Conservation (phyloP, 2,888 invertebrate species). For the Epirrita christyi region DNA sequence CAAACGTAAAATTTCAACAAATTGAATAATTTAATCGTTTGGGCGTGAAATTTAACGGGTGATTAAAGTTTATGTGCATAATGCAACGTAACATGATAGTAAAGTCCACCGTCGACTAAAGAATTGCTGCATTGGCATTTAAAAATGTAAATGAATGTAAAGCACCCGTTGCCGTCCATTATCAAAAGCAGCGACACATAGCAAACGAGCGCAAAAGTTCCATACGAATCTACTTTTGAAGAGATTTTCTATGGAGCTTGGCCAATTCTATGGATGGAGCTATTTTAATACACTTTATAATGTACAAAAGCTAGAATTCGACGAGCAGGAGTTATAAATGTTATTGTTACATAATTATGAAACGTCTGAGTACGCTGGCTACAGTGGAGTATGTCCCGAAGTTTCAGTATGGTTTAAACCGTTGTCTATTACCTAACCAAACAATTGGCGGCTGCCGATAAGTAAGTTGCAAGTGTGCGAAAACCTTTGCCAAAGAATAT, state of each 20-base stretch:
- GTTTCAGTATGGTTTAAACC: slow-evolving; percentile 12
- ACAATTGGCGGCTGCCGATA: slow-evolving; percentile 74
- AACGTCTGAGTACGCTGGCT: not conserved
- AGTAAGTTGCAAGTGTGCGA: slow-evolving; percentile 65
- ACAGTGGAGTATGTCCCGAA: not conserved
- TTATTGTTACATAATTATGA: too few relatives aligned
- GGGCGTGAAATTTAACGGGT: slow-evolving; percentile 68
- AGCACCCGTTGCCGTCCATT: too few relatives aligned
- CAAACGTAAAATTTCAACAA: slow-evolving; percentile 55
- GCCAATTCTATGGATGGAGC: too few relatives aligned
- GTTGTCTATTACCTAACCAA: slow-evolving; percentile 74
- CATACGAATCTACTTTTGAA: too few relatives aligned
- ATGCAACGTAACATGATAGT: slow-evolving; percentile 9
- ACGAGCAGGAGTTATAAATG: too few relatives aligned
- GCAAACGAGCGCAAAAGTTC: too few relatives aligned
- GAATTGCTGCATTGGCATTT: not conserved
- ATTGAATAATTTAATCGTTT: slow-evolving; percentile 67
- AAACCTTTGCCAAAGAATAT: slow-evolving; percentile 35
- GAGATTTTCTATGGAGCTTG: too few relatives aligned
- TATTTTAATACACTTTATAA: too few relatives aligned
- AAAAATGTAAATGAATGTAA: not conserved
- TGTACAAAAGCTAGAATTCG: too few relatives aligned
- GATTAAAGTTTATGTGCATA: slow-evolving; percentile 56
- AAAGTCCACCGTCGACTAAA: not conserved
- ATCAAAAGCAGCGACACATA: too few relatives aligned